Base-by-base conservation (phyloP, 2,113 vertebrate genomes). In the Calyptommatus sinebrachiatus region DNA sequence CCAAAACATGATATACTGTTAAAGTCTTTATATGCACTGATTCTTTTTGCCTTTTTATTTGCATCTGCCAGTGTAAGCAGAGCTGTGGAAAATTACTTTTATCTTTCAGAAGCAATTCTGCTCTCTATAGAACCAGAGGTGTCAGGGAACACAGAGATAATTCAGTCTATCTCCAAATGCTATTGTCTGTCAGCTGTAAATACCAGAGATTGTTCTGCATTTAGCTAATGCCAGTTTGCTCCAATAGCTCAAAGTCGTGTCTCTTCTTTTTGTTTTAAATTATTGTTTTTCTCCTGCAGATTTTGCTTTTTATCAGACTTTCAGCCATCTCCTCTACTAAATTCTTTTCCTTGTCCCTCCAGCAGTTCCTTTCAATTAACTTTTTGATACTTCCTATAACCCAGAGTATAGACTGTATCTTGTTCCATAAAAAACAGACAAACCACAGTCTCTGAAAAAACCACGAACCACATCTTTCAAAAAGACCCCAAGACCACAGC, bases 201-300 rank as follows among this genome's bases (percentile, higher is more conserved):
- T 76, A 82, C 70, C 66, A 53, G 35, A 1, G 0, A 65, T 79
- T 81, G 79, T 71, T 88, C 81, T 68, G 76, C 72, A 80, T 75
- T 88, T 82, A 73, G 45, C n/a, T 83, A 24, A 77, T 8, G 8
- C 18, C 68, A 81, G 3, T 80, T 53, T 80, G 73, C 90, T 79
- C 75, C 78, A 82, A 79, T 74, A 74, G 62, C 76, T 73, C 69
- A 87, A 82, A 89, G 78, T 50, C 77, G 78, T 70, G 73, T 80
- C 83, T 86, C 81, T 69, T 41, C 28, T 57, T 57, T 57, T 57
- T 57, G 53, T 57, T 57, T 26, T 1, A 41, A 21, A 48, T 63
- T n/a, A 24, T 24, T 57, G 7, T 18, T 70, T 57, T 26, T 11
- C 28, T 35, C 57, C 14, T 35, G 48, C 26, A 71, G 41, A 48